phyloP scores from a whole-genome alignment of 2,888 invertebrate species.

The Hemaris fuciformis region DNA sequence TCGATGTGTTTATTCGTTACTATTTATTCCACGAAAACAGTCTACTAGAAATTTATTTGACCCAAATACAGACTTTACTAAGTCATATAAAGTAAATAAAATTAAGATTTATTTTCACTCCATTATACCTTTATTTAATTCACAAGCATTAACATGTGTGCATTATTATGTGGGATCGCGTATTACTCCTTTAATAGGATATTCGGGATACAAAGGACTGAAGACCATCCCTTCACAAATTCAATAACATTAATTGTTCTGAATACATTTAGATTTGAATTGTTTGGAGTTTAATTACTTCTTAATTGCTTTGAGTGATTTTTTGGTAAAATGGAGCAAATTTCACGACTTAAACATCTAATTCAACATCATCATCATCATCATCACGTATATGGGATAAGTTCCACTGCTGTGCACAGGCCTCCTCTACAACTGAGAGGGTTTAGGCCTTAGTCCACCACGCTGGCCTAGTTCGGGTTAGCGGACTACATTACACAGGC shows the following conservation, averaged over 20 bases:
- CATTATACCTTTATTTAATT: not conserved
- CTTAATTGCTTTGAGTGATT: not conserved
- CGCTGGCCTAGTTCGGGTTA: too few species aligned
- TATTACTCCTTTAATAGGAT: not conserved
- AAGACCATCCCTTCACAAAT: not conserved
- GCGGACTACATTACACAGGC: too few species aligned
- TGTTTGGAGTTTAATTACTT: not conserved
- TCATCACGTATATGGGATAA: not conserved
- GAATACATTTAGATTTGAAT: slow-evolving; percentile 4
- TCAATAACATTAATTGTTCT: slow-evolving; percentile 1
- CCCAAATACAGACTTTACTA: too few species aligned
- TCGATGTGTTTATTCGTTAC: too few species aligned
- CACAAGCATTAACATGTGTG: too few species aligned
- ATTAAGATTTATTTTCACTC: too few species aligned
- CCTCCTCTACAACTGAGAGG: too few species aligned
- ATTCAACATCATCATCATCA: not conserved
- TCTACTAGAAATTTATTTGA: too few species aligned
- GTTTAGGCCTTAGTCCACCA: too few species aligned
- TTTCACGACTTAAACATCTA: not conserved
- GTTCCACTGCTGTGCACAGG: not conserved
- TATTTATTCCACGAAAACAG: too few species aligned
- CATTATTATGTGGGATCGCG: not conserved
- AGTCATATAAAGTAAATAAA: not conserved
- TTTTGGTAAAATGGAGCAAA: not conserved
- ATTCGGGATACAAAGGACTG: not conserved